These are phyloP conservation scores for Erynnis tages DNA, from an alignment of 2,888 invertebrate genomes.

Conservation along the genomic window DNA sequence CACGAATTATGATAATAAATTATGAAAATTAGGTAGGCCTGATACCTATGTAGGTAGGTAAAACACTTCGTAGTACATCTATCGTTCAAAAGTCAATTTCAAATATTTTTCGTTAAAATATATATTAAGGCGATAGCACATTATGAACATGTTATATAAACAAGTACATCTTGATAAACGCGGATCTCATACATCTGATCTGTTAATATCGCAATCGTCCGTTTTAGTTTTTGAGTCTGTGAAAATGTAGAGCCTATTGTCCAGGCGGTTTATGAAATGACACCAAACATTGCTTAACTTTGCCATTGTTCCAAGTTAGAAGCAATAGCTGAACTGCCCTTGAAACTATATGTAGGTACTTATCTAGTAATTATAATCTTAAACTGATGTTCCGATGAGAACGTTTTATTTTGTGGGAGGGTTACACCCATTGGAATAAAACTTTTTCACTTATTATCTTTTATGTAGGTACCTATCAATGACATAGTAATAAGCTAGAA, in stretches of 20 bases:
- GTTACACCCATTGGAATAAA: not conserved
- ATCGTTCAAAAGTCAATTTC: too few relatives aligned
- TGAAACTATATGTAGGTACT: conserved; percentile 22
- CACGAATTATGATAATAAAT: too few relatives aligned
- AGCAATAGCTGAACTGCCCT: conserved; percentile 14
- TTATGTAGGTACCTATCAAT: too few relatives aligned
- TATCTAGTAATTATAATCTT: conserved; percentile 24
- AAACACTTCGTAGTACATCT: too few relatives aligned
- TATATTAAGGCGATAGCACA: too few relatives aligned
- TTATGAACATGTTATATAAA: too few relatives aligned
- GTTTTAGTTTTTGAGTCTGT: conserved; percentile 46
- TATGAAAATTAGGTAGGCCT: too few relatives aligned
- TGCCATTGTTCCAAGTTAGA: conserved; percentile 52
- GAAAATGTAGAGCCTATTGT: conserved; percentile 55
- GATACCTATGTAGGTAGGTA: too few relatives aligned
- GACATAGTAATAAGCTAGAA: too few relatives aligned
- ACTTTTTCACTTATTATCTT: not conserved
- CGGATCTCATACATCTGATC: not conserved
- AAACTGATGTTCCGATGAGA: conserved; percentile 26
- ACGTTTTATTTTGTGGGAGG: conserved; percentile 8
- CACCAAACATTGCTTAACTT: conserved; percentile 53
- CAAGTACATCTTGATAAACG: not conserved
- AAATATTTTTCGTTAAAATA: too few relatives aligned
- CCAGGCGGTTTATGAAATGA: conserved; percentile 59
- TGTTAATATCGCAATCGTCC: conserved; percentile 1